A percentile compares a stretch with the other conserved stretches of the same genome.
Conservation (phyloP, 2,888 invertebrate species). For the Gnatocerus cornutus region DNA sequence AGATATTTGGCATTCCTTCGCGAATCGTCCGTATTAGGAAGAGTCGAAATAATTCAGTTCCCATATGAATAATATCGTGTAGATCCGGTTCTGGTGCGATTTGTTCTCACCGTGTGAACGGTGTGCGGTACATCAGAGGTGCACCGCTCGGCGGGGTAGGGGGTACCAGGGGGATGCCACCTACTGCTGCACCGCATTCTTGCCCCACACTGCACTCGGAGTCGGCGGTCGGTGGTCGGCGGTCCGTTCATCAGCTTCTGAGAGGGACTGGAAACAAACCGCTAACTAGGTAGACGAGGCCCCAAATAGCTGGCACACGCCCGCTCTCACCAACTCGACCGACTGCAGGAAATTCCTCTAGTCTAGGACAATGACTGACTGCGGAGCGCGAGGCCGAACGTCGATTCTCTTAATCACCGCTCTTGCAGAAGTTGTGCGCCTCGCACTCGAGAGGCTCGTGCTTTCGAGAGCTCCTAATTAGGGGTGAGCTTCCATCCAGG, state of each 20-base stretch:
- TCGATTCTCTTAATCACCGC: conserved; percentile 28
- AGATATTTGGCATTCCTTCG: not conserved
- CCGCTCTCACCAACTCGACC: conserved; percentile 24
- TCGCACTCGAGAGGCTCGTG: not conserved
- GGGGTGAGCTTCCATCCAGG: not conserved
- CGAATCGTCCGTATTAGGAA: conserved; percentile 8
- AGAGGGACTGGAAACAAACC: conserved; percentile 23
- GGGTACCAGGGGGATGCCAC: conserved; percentile 58
- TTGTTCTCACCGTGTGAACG: conserved; percentile 53
- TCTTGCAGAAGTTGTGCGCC: not conserved
- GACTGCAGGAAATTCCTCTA: conserved; percentile 45
- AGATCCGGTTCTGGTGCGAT: conserved; percentile 43
- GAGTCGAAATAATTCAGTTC: conserved; percentile 22
- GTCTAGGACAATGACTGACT: conserved; percentile 43
- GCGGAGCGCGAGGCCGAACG: not conserved
- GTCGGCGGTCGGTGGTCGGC: conserved; percentile 7
- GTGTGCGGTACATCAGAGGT: conserved; percentile 62
- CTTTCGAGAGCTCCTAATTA: not conserved
- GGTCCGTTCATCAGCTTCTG: conserved; percentile 33
- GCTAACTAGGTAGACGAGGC: conserved; percentile 44
- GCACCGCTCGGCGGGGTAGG: conserved; percentile 53
- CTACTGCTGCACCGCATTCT: conserved; percentile 63
- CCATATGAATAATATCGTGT: conserved; percentile 31
- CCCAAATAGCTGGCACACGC: conserved; percentile 45
- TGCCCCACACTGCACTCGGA: conserved; percentile 57